These are phyloP conservation scores for Mionectes macconnelli DNA, from an alignment of 2,113 vertebrate species.

Conservation along the genomic window DNA sequence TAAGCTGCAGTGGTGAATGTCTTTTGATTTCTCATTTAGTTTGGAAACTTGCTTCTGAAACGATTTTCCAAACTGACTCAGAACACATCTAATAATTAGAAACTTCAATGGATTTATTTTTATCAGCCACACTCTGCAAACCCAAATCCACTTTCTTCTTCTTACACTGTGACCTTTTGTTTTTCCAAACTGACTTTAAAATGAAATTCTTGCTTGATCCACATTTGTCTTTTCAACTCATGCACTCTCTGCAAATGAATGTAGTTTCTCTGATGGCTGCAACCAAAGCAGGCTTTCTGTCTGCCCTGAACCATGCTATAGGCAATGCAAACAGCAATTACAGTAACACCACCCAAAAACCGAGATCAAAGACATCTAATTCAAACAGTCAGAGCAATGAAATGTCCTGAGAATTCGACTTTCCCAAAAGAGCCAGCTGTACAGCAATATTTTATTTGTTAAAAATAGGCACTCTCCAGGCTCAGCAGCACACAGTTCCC, in stretches of 20 bases:
- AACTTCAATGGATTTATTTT: not conserved
- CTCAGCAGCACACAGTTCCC: not conserved
- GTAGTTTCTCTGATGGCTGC: not conserved
- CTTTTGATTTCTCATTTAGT: not conserved
- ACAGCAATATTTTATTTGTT: not conserved
- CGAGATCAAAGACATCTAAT: not conserved
- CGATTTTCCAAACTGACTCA: not conserved
- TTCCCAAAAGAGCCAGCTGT: not conserved
- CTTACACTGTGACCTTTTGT: not conserved
- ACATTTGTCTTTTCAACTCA: not conserved
- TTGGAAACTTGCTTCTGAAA: not conserved
- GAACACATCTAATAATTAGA: not conserved
- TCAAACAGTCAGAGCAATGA: not conserved
- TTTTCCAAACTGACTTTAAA: constrained; percentile 21
- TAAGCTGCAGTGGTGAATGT: not conserved
- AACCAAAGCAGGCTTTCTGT: not conserved
- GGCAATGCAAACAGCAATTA: not conserved
- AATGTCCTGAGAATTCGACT: not conserved
- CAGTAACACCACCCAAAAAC: not conserved
- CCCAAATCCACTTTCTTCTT: not conserved
- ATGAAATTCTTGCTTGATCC: not conserved
- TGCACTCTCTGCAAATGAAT: not conserved
- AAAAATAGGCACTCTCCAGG: not conserved
- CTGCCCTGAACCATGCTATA: not conserved
- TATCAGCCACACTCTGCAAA: not conserved